Percentiles rank a stretch among this genome's conserved stretches.
Conservation (phyloP, 2,797 vertebrate genomes). For the Sylvia borin region DNA sequence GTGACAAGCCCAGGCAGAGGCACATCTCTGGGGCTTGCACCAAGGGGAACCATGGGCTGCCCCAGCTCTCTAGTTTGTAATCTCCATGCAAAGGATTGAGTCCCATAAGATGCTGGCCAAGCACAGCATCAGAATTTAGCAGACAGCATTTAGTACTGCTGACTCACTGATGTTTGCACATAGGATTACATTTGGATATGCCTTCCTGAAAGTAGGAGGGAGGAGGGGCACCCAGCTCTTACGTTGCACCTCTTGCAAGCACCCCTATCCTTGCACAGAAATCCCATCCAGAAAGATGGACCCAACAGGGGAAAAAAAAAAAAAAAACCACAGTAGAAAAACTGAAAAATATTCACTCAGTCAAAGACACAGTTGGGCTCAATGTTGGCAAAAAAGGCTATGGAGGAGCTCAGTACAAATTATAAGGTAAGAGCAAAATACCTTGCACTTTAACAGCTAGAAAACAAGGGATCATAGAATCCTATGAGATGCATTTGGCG, state of each 20-base stretch:
- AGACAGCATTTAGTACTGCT: background rate
- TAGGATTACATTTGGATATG: background rate
- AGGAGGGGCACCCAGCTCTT: background rate
- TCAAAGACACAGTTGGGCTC: background rate
- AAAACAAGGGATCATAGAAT: background rate
- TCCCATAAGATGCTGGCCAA: background rate
- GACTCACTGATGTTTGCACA: background rate
- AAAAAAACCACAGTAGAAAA: background rate
- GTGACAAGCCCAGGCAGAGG: background rate
- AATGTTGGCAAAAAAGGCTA: background rate
- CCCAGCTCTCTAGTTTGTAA: background rate
- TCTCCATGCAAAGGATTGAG: rapidly evolving
- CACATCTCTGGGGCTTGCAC: rapidly evolving
- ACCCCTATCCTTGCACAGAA: background rate
- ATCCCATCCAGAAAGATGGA: background rate
- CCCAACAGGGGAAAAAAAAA: too few relatives aligned
- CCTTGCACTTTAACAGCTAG: background rate
- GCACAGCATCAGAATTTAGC: background rate
- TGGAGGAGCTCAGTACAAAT: background rate
- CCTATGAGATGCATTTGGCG: background rate
- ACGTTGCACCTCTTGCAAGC: background rate
- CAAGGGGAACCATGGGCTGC: background rate
- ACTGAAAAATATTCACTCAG: background rate
- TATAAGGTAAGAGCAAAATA: background rate
- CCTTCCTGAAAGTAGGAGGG: background rate